Base-by-base conservation (phyloP, 2,797 vertebrate genomes). In the Chloroceryle inda region DNA sequence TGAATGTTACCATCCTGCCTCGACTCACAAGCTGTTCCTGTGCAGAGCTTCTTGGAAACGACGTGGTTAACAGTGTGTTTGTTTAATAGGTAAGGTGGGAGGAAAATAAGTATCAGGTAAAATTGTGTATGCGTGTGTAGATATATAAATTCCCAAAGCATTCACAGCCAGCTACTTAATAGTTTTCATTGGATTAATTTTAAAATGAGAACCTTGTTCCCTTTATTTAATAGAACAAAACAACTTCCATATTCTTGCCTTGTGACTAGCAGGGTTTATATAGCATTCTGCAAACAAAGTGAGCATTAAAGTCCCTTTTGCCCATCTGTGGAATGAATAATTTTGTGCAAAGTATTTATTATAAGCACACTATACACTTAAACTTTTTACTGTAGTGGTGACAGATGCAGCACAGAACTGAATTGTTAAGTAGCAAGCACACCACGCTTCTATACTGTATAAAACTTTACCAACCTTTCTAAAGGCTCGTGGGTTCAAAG, bases 111-210 rank as follows among this genome's bases (percentile, higher is more conserved):
- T 94, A 97, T 97, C 93, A 96, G 94, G 85, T 97, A 96, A 85
- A 95, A 95, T 85, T 67, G 42, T 78, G 4, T 92, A 59, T 77
- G 15, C 68, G 47, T 77, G 26, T 88, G 42, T 94, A 38, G 95
- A 67, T 94, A 78, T 97, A 96, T 86, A 96, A 98, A 97, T 96
- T 97, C 89, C 92, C 29, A 66, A 97, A 94, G 88, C 90, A 85
- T 97, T 98, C 92, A 90, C 92, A 58, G 96, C 97, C 96, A 97
- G 94, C 94, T 97, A 88, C 96, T 98, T 98, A 98, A 97, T 97
- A 97, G 92, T 96, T 97, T 98, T 98, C 97, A 97, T 94, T 98
- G 97, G 97, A 97, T 98, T 98, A 97, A 98, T 98, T 98, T 98
- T 88, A 97, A 98, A 98, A 97, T 58, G 66, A 96, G 95, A 97